Evolutionary conservation across 2,888 invertebrate genomes (phyloP).

Genomic region (Drosophila diplacantha): DNA sequence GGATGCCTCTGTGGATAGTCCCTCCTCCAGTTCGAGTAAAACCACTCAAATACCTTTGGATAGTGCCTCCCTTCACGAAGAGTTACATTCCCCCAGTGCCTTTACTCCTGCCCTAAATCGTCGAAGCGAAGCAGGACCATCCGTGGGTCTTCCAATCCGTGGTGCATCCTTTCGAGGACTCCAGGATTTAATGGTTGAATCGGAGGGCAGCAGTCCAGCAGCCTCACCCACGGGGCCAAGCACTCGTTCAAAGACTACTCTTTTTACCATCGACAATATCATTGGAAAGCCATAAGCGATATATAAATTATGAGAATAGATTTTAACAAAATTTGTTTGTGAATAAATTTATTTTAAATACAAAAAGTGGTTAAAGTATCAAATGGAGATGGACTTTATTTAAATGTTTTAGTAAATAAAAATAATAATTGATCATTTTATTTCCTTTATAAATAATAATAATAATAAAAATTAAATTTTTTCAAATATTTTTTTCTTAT

Average conservation of each 20-base stretch:
- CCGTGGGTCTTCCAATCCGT: background rate
- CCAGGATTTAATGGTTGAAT: constrained; percentile 38
- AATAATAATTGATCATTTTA: too few relatives aligned
- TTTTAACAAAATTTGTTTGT: background rate
- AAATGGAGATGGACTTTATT: too few relatives aligned
- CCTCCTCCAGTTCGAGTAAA: constrained; percentile 46
- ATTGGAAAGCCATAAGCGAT: constrained; percentile 69
- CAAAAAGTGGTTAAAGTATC: background rate
- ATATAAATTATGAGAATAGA: background rate
- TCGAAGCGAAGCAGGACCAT: constrained; percentile 1
- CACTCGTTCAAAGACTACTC: constrained; percentile 56
- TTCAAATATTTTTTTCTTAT: background rate
- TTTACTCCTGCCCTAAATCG: constrained; percentile 58
- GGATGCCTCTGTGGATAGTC: constrained; percentile 46
- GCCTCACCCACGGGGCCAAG: constrained; percentile 19
- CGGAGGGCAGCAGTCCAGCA: constrained; percentile 10
- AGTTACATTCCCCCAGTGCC: constrained; percentile 71
- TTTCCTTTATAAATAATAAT: too few relatives aligned
- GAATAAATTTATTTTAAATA: constrained; percentile 9
- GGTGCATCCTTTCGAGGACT: constrained; percentile 43
- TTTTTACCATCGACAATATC: constrained; percentile 77
- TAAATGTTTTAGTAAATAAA: too few relatives aligned
- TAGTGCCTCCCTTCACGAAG: constrained; percentile 44
- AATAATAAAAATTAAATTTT: too few relatives aligned
- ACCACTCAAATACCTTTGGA: constrained; percentile 43